Evolutionary conservation across 2,888 invertebrate genomes (phyloP), one percentile per base, ranked within the genome.

Genomic region (Aporophyla nigra): DNA sequence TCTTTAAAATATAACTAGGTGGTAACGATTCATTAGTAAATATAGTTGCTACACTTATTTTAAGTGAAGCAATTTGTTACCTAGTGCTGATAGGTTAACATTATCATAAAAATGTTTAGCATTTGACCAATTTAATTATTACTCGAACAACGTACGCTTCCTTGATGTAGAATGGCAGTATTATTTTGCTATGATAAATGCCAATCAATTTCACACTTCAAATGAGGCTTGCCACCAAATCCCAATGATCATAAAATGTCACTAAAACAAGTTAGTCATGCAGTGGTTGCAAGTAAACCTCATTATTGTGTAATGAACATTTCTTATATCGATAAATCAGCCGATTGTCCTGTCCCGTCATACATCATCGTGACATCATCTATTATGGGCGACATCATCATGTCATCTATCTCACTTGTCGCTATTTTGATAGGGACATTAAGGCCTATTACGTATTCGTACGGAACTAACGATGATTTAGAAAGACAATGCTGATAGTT

Each of bases 281-380:
- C 56, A 67, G 27, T 66, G 16, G 6, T 68, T 67, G 61, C 58
- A 79, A 24, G 63, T 63, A 74, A 58, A 67, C 61, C 58, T 84
- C 68, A 71, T 74, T 80, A 71, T 84, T 82, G 80, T 69, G 68
- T 75, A 69, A 80, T 84, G 74, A 78, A 62, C 43, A 84, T 82
- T 80, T 82, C 74, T 80, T 82, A 71, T 66, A 71, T 84, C 61
- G 27, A 84, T 82, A 84, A 54, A 84, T 80, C 84, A 80, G 69
- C 49, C 68, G 82, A 80, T 82, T 82, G 82, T 82, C 80, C 61
- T 74, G 71, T 80, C 70, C 46, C 61, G 27, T 70, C 72, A 74
- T 86, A 68, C 75, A 83, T 86, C 86, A 86, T 71, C 61, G 65
- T 89, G 90, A 90, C 87, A 87, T 90, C 86, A 89, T 85, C 74